Evolutionary conservation across 1,140 invertebrate species (phyloP), one percentile per base, ranked within the genome.

Genomic region (Rhopalosiphum padi): DNA sequence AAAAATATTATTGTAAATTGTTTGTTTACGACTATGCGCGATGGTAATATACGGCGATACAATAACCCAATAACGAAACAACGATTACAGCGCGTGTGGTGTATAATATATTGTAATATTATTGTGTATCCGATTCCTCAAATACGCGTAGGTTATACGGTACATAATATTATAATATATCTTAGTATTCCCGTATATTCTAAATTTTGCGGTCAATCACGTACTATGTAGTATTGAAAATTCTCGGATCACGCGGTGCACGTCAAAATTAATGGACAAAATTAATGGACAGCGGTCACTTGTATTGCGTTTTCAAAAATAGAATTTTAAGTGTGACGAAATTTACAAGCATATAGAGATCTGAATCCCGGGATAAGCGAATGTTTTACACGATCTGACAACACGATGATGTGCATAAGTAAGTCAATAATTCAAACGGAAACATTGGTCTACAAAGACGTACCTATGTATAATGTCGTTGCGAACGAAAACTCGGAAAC

Each of bases 181-280:
- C 0, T 18, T 51, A 77, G 11, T 43, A 86, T 86, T 46, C 25
- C 83, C 6, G 21, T 43, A 46, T 55, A 41, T 41, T 60, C n/a
- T 25, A 60, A 37, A 68, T 90, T 90, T 90, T 90, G 53, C 89
- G 89, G 89, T 90, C 89, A 90, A 90, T 68, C 60, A 8, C 0
- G n/a, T 51, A 41, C 41, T 3, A 41, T 41, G 21, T 23, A 25
- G 9, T 21, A n/a, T 88, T 53, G 41, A 68, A 43, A 90, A 15
- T 1, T 60, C 37, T 60, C 35, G n/a, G 35, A 90, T 41, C 55
- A 41, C 87, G n/a, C 9, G 35, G 55, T 18, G 53, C 53, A 30
- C 37, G 88, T 55, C 48, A 90, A 37, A 55, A 41, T 21, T 51
- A 51, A 60, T 60, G 53, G 37, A 90, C 53, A n/a, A 37, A 55